These are phyloP conservation scores for Rhabdomys dilectus DNA, from an alignment of 2,113 vertebrate genomes.

Conservation along the genomic window DNA sequence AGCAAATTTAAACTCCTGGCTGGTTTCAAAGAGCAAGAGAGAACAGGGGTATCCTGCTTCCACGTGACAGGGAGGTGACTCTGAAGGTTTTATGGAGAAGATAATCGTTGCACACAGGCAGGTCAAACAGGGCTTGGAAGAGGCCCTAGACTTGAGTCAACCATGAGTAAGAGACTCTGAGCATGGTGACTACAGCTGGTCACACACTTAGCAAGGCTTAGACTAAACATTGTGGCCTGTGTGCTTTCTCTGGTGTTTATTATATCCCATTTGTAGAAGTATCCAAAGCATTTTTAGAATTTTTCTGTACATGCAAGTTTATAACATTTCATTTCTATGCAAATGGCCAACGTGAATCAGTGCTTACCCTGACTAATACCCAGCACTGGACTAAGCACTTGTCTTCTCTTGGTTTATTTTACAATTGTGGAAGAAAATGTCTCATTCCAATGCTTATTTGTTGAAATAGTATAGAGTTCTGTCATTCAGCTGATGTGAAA, in stretches of 20 bases:
- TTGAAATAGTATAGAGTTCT: conserved; percentile 32
- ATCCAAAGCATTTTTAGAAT: neutral
- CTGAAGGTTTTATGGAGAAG: neutral
- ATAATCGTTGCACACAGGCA: neutral
- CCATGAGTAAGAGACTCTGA: conserved; percentile 53
- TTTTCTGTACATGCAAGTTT: conserved; percentile 30
- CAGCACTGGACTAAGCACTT: neutral
- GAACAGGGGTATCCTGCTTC: neutral
- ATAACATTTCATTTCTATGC: neutral
- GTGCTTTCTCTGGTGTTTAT: conserved; percentile 55
- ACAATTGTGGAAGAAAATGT: conserved; percentile 33
- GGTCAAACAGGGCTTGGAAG: conserved; percentile 14
- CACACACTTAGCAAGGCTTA: conserved; percentile 40
- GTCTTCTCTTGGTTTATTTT: conserved; percentile 55
- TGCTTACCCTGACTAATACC: neutral
- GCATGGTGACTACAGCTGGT: neutral
- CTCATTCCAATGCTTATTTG: neutral
- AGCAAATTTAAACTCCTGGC: conserved; percentile 33
- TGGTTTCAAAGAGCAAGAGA: neutral
- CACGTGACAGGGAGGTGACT: neutral
- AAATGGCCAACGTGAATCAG: conserved; percentile 6
- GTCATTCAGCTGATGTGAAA: conserved; percentile 27
- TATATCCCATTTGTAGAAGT: conserved; percentile 46
- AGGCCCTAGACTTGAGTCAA: conserved; percentile 40
- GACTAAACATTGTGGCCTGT: conserved; percentile 66